A percentile compares a stretch with the other conserved stretches of the same genome.
phyloP scores from a whole-genome alignment of 2,888 invertebrate species.

The Erynnis tages region DNA sequence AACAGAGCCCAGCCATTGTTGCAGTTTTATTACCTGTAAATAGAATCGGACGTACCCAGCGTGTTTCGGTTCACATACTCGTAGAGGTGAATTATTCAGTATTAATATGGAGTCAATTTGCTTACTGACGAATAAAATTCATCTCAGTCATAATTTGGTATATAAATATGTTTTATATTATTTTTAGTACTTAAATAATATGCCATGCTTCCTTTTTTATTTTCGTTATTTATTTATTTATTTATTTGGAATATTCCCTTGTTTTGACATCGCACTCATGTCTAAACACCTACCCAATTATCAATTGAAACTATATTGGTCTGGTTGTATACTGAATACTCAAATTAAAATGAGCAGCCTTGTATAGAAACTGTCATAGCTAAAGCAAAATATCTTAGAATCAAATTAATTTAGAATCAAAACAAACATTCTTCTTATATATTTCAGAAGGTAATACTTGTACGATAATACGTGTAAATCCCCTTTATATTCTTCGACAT shows the following conservation, averaged over 20 bases:
- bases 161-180: neutral
- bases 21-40: constrained; percentile 18
- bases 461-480: constrained; percentile 14
- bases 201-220: neutral
- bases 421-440: too few relatives aligned
- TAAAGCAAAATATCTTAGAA: too few relatives aligned
- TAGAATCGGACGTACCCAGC: constrained; percentile 7
- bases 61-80: constrained; percentile 5
- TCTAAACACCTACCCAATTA: too few relatives aligned
- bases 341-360: too few relatives aligned
- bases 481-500: constrained; percentile 14
- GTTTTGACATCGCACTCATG: too few relatives aligned
- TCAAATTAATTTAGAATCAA: too few relatives aligned
- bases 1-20: neutral
- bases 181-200: too few relatives aligned
- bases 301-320: too few relatives aligned
- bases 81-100: constrained; percentile 7
- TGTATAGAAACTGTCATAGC: too few relatives aligned
- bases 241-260: too few relatives aligned
- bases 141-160: neutral
- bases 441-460: neutral
- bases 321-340: too few relatives aligned
- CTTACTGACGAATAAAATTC: neutral
- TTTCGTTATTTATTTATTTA: too few relatives aligned
- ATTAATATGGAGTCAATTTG: constrained; percentile 9